These are phyloP conservation scores for Equus quagga DNA, from an alignment of 2,113 vertebrate species.

Conservation along the genomic window DNA sequence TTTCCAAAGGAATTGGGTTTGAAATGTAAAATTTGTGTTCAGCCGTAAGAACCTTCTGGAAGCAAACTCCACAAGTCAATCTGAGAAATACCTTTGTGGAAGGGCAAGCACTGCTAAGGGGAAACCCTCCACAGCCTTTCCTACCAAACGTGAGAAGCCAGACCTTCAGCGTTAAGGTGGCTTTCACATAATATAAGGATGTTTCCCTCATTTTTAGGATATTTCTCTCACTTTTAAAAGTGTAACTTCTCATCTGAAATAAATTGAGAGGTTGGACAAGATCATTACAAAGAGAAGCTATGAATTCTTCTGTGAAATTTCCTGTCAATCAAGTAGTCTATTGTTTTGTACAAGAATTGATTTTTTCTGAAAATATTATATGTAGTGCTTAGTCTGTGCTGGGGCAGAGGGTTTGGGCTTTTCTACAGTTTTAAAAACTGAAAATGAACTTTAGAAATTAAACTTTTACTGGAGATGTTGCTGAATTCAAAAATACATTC, in stretches of 20 bases:
- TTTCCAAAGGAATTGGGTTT: slow-evolving; percentile 61
- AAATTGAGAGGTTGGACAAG: background rate
- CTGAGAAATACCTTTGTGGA: slow-evolving; percentile 46
- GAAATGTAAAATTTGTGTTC: slow-evolving; percentile 73
- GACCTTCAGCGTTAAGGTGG: background rate
- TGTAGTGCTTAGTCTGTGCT: background rate
- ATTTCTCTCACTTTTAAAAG: background rate
- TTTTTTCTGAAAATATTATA: background rate
- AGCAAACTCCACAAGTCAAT: slow-evolving; percentile 31
- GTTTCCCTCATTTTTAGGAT: background rate
- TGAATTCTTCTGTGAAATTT: background rate
- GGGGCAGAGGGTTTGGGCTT: background rate
- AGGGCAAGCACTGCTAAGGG: slow-evolving; percentile 15
- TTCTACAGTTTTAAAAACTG: slow-evolving; percentile 29
- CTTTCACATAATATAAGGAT: background rate
- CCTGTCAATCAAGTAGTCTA: background rate
- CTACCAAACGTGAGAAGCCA: background rate
- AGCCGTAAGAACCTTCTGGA: slow-evolving; percentile 58
- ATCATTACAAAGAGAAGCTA: background rate
- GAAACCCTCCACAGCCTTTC: background rate
- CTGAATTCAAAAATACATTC: background rate
- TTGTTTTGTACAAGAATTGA: background rate
- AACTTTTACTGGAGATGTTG: background rate
- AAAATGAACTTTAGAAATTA: background rate
- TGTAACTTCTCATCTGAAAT: slow-evolving; percentile 61